Evolutionary conservation across 2,888 invertebrate species (phyloP), one percentile per base, ranked within the genome.

Genomic region (Diaprepes abbreviatus): DNA sequence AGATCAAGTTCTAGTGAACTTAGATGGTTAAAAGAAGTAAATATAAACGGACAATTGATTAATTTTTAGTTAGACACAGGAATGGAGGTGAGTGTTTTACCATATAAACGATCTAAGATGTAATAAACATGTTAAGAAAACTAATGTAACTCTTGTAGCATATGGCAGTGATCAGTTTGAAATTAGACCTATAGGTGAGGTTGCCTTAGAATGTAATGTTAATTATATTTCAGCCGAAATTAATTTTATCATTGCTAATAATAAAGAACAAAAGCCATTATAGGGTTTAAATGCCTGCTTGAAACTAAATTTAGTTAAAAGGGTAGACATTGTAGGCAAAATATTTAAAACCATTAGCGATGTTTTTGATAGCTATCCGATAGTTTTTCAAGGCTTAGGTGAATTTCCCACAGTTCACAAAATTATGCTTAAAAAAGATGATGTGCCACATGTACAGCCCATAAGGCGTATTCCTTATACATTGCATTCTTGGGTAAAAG

Each of bases 111-210:
- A 40, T 3, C 17, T 6, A 17, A 24, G 21, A 7, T 4, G 6
- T 31, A 16, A 12, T 24, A 16, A n/a, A n/a, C n/a, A n/a, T 33
- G 21, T 64, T 35, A 24, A 67, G 24, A 71, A 57, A 55, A 67
- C 64, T 17, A 60, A 62, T 36, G 35, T 70, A 3, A 66, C 54
- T n/a, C 35, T 74, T 28, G 45, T 68, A n/a, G 19, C 74, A 5
- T 71, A 71, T 66, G 71, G 73, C 19, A 63, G 59, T 54, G 21
- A 4, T 45, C 40, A 57, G 14, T 71, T 65, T 57, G 73, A 52
- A 55, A 60, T 74, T n/a, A 74, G 63, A 45, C 64, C 66, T 5
- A 1, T 58, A 35, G 72, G 74, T 10, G 36, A 63, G 33, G 33
- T 72, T 33, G 33, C 3, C 7, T 28, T 72, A 17, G 14, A 54